These are phyloP conservation scores for Anastrepha ludens DNA, from an alignment of 1,140 invertebrate genomes.

Conservation along the genomic window DNA sequence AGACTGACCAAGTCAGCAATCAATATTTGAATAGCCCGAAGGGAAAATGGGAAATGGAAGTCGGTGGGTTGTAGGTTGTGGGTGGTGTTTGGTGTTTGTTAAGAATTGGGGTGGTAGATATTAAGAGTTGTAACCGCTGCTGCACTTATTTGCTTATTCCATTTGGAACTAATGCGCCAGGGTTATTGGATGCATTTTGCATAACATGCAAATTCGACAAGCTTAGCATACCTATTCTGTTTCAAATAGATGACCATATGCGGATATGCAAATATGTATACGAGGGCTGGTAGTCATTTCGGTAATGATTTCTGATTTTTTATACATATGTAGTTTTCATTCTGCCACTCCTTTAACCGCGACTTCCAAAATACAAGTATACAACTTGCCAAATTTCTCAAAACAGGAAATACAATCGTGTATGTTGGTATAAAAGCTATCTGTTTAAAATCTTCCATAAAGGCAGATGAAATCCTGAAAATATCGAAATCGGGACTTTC, in stretches of 20 bases:
- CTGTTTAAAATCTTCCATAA: no score
- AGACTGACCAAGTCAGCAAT: conserved; percentile 36
- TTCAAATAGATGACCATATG: not conserved
- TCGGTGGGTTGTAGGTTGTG: not conserved
- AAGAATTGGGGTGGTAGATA: not conserved
- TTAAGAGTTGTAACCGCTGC: no score
- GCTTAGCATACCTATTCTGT: not conserved
- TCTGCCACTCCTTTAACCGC: no score
- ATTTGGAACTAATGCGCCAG: not conserved
- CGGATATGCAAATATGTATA: not conserved
- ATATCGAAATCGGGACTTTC: no score
- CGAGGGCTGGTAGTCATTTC: no score
- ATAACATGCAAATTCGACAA: conserved; percentile 43
- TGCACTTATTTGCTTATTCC: not conserved
- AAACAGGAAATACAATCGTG: no score
- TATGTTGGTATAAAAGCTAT: no score
- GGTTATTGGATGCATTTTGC: conserved; percentile 33
- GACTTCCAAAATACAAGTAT: no score
- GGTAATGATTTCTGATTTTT: no score
- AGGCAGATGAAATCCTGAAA: no score
- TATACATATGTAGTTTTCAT: no score
- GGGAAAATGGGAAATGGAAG: not conserved
- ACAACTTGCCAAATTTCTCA: no score
- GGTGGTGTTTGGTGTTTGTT: not conserved
- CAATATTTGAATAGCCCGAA: conserved; percentile 39